These are phyloP conservation scores for Rotaria magnacalcarata DNA, from an alignment of 2,888 invertebrate genomes.

Conservation along the genomic window DNA sequence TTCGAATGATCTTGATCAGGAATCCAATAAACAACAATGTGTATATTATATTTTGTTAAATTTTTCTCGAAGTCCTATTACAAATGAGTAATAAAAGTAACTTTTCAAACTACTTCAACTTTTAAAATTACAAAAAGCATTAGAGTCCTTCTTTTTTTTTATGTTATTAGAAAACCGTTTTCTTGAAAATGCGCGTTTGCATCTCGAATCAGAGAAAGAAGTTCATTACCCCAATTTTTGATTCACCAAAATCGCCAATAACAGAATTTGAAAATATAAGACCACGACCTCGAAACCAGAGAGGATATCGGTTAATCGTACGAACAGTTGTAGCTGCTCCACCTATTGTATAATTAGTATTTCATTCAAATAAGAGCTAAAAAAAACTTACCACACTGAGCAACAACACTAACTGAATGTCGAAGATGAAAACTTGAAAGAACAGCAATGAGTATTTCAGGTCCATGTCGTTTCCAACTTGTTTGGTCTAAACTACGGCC, in stretches of 20 bases:
- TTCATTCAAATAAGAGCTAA: background rate
- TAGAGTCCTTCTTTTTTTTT: background rate
- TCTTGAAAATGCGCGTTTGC: no score
- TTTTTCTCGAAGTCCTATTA: background rate
- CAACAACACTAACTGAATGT: background rate
- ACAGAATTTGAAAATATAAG: background rate
- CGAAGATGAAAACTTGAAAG: conserved; percentile 8
- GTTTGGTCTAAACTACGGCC: background rate
- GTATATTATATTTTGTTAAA: background rate
- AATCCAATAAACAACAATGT: background rate
- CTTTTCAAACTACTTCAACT: background rate
- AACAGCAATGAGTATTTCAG: background rate
- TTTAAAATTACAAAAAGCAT: background rate
- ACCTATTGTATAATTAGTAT: background rate
- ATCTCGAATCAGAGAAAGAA: no score
- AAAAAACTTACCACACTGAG: background rate
- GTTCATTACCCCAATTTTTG: background rate
- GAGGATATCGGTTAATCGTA: conserved; percentile 9
- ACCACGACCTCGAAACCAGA: background rate
- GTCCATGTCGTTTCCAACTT: conserved; percentile 30
- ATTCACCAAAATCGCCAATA: conserved; percentile 24
- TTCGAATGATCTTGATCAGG: background rate
- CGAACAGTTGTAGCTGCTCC: conserved; percentile 27
- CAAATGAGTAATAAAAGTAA: background rate
- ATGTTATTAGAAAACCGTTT: no score